Evolutionary conservation across 2,888 invertebrate species (phyloP).

Genomic region (Tineola bisselliella): DNA sequence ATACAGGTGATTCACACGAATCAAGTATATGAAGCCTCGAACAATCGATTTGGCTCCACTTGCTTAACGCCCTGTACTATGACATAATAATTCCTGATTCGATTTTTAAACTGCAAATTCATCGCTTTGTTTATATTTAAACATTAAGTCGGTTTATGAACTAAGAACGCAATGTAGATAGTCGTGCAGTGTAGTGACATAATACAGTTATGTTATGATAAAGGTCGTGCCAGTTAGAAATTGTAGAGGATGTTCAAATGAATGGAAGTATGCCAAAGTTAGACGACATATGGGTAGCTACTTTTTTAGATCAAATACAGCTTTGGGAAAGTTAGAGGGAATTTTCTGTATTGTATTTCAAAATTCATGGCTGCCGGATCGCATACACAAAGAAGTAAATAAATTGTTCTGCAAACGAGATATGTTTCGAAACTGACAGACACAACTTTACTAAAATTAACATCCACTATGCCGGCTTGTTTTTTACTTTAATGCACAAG

Average conservation of each 20-base stretch:
- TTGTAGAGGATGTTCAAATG: conserved; percentile 28
- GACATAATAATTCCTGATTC: neutral
- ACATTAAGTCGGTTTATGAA: neutral
- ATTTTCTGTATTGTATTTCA: conserved; percentile 1
- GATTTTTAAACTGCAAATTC: neutral
- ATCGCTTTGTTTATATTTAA: neutral
- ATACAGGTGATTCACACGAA: conserved; percentile 6
- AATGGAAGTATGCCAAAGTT: conserved; percentile 44
- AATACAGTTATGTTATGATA: neutral
- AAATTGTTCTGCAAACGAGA: neutral
- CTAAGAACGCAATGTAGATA: neutral
- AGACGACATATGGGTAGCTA: conserved; percentile 26
- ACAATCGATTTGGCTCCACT: conserved; percentile 11
- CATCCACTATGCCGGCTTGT: no score
- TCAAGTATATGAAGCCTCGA: conserved; percentile 3
- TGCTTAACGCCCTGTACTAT: conserved; percentile 5
- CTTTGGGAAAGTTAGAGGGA: neutral
- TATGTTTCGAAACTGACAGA: no score
- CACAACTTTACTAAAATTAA: no score
- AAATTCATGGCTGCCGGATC: conserved; percentile 4
- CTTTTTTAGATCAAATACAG: conserved; percentile 10
- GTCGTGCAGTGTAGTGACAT: neutral
- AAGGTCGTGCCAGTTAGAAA: conserved; percentile 16
- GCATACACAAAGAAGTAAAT: neutral
- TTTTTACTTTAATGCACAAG: no score